Base-by-base conservation (phyloP, 2,888 invertebrate genomes). In the Gnatocerus cornutus region DNA sequence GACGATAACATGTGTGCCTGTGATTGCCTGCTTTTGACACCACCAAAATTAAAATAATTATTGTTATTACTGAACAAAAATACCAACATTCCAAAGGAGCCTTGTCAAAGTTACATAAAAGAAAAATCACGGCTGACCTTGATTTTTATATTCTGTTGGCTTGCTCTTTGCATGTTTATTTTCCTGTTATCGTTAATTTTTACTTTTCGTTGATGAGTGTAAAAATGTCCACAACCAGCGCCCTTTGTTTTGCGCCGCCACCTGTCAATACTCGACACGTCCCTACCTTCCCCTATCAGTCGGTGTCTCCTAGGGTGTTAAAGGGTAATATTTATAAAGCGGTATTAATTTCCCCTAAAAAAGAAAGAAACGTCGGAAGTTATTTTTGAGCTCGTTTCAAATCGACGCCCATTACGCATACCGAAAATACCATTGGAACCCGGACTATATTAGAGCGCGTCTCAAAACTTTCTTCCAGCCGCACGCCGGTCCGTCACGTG, bases 401-500 rank as follows among this genome's bases (percentile, higher is more conserved):
- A 13, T 4, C 37, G 41, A 12, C 50, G 37, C 12, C 53, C 29
- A 53, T 53, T 9, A 12, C 9, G 7, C n/a, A 33, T 33, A 33
- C 33, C 9, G 33, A 9, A 33, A 2, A 9, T 33, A 7, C 33
- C 7, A 33, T 33, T 33, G 33, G 1, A 33, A 33, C n/a, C 7
- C 6, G 33, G 33, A 1, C 33, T 7, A 33, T 9, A n/a, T 33
- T 33, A n/a, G 8, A 43, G 12, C 33, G 53, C 37, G 21, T 10
- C 58, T 69, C 68, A 63, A 69, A 52, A 69, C 59, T 56, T 33
- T 39, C 43, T 58, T 64, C 59, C 43, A 45, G 29, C 43, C 59
- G 59, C 61, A 61, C 61, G 61, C 61, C 61, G 61, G 61, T 45
- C 37, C 46, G 46, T 65, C 65, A 65, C 65, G 65, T 65, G 65